These are phyloP conservation scores for Psylliodes chrysocephalus DNA, from an alignment of 2,888 invertebrate species.

Conservation along the genomic window DNA sequence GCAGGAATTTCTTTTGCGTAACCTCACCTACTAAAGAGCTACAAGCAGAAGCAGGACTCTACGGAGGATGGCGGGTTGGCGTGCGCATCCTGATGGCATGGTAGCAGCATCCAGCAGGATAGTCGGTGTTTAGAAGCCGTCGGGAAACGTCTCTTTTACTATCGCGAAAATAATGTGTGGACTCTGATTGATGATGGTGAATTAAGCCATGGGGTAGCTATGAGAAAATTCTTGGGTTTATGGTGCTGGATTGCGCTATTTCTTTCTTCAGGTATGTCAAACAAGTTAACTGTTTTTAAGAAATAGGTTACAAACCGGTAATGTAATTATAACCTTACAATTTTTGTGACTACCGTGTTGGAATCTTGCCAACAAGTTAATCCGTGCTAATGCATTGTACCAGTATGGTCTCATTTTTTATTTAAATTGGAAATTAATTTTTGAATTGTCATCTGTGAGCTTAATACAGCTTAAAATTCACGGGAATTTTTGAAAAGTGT, in stretches of 20 bases:
- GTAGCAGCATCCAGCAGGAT: conserved; percentile 53
- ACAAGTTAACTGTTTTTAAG: not conserved
- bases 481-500: too few relatives aligned
- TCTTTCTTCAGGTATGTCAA: conserved; percentile 51
- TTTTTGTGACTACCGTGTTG: conserved; percentile 22
- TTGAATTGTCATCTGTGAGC: too few relatives aligned
- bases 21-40: conserved; percentile 2
- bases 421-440: not conserved
- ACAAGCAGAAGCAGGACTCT: conserved; percentile 5
- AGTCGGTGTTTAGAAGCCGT: conserved; percentile 57
- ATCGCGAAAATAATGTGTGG: conserved; percentile 45
- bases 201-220: conserved; percentile 57
- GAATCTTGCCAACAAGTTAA: conserved; percentile 23
- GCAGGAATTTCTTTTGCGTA: not conserved
- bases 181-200: conserved; percentile 52
- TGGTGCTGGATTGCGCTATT: conserved; percentile 57
- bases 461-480: too few relatives aligned
- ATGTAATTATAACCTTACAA: conserved; percentile 42
- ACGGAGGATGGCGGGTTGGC: conserved; percentile 41
- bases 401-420: not conserved
- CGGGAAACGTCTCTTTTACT: conserved; percentile 43
- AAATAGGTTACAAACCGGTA: conserved; percentile 37
- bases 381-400: not conserved
- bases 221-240: conserved; percentile 54
- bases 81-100: conserved; percentile 58